Evolutionary conservation across 2,797 vertebrate genomes (phyloP).

Genomic region (Smutsia temminckii): DNA sequence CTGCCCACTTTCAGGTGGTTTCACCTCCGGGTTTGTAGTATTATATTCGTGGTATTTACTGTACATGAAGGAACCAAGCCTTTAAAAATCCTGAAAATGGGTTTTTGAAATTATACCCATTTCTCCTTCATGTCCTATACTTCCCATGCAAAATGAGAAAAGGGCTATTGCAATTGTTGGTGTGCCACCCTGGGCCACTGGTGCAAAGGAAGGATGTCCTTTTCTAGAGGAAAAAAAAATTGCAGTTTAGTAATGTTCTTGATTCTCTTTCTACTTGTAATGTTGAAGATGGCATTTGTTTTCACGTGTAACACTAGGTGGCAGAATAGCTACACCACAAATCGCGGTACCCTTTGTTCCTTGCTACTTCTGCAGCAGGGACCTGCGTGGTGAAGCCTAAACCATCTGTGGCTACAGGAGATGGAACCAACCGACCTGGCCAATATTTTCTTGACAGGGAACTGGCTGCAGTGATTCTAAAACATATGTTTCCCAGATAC

Average conservation of each 20-base stretch:
- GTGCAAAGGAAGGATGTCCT: neutral
- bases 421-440: conserved; percentile 70
- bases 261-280: neutral
- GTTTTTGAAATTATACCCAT: neutral
- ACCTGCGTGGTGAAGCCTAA: conserved; percentile 16
- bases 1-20: neutral
- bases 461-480: conserved; percentile 73
- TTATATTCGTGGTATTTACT: neutral
- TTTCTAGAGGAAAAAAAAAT: conserved; percentile 28
- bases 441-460: conserved; percentile 77
- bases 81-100: conserved; percentile 45
- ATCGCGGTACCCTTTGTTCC: neutral
- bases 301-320: conserved; percentile 84
- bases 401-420: conserved; percentile 71
- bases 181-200: neutral
- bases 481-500: conserved; percentile 73
- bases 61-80: neutral
- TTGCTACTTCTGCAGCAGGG: neutral
- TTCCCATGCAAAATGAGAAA: neutral
- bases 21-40: neutral
- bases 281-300: conserved; percentile 5
- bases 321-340: conserved; percentile 84
- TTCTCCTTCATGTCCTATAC: neutral
- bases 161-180: conserved; percentile 9
- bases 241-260: neutral